Evolutionary conservation across 2,888 invertebrate genomes (phyloP).

Genomic region (Oxystoma pomonae): DNA sequence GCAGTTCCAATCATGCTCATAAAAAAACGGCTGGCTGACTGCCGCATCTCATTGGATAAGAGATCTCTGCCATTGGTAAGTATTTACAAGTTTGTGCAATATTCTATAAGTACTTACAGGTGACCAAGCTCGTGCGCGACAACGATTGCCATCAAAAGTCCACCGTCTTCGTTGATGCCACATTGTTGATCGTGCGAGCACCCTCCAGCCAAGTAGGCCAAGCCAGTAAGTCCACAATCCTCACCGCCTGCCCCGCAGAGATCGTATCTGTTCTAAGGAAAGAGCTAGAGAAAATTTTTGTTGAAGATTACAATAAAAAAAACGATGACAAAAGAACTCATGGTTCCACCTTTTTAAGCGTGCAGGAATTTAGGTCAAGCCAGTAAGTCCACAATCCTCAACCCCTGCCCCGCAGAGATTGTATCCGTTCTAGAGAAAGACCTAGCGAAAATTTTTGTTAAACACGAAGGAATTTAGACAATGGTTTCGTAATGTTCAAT

Average conservation of each 20-base stretch:
- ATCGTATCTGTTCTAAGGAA: conserved; percentile 47
- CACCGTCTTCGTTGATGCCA: conserved; percentile 65
- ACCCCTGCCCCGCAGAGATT: conserved; percentile 53
- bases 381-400: conserved; percentile 55
- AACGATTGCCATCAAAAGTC: conserved; percentile 59
- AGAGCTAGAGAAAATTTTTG: conserved; percentile 1
- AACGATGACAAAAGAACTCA: too few relatives aligned
- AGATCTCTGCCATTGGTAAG: too few relatives aligned
- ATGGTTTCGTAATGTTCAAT: too few relatives aligned
- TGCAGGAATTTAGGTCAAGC: conserved; percentile 64
- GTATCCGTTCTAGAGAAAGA: conserved; percentile 41
- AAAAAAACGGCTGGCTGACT: too few relatives aligned
- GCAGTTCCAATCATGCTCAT: too few relatives aligned
- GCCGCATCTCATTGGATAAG: too few relatives aligned
- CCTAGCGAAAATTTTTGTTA: conserved; percentile 19
- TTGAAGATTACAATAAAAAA: too few relatives aligned
- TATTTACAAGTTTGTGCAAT: too few relatives aligned
- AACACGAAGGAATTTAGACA: conserved; percentile 60
- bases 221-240: conserved; percentile 57
- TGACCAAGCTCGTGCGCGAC: conserved; percentile 68
- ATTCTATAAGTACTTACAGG: conserved; percentile 60
- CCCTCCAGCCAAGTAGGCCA: conserved; percentile 64
- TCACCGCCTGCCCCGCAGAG: conserved; percentile 50
- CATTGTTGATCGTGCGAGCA: conserved; percentile 60
- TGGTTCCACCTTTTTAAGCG: conserved; percentile 60